Conservation (phyloP, 2,797 vertebrate genomes). For the Adelosebastes latens region DNA sequence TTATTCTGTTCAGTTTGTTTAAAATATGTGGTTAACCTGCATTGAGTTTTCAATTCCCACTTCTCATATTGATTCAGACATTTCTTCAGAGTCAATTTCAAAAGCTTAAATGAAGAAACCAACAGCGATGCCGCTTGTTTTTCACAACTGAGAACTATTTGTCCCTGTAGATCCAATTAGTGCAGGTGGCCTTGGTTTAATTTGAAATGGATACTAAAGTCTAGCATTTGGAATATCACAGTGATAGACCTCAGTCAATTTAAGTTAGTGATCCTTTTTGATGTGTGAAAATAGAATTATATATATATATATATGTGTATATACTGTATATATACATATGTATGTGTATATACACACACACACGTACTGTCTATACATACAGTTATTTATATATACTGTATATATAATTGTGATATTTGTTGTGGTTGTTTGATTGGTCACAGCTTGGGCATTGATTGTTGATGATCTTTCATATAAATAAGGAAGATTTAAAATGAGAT, state of each 20-base stretch:
- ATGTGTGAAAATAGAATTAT: slow-evolving; percentile 7
- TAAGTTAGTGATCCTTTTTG: slow-evolving; percentile 9
- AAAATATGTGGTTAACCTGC: neutral
- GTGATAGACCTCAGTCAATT: slow-evolving; percentile 26
- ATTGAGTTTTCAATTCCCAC: slow-evolving; percentile 33
- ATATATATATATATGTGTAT: no score
- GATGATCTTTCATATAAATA: neutral
- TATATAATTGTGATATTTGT: slow-evolving; percentile 4
- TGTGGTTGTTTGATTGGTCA: slow-evolving; percentile 5
- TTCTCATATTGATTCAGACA: slow-evolving; percentile 48
- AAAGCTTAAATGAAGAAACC: slow-evolving; percentile 41
- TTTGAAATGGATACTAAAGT: slow-evolving; percentile 38
- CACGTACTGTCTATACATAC: no score
- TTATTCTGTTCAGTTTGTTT: slow-evolving; percentile 5
- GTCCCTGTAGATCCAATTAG: slow-evolving; percentile 66
- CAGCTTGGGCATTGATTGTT: neutral
- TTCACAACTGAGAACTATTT: slow-evolving; percentile 50
- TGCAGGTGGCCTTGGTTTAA: slow-evolving; percentile 37
- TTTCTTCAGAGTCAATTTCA: slow-evolving; percentile 52
- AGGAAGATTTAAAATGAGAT: neutral
- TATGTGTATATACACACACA: no score
- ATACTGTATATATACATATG: no score
- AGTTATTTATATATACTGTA: no score
- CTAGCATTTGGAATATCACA: slow-evolving; percentile 24
- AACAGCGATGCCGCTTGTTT: slow-evolving; percentile 21